Conservation (phyloP, 1,140 invertebrate genomes). For the Halictus rubicundus region DNA sequence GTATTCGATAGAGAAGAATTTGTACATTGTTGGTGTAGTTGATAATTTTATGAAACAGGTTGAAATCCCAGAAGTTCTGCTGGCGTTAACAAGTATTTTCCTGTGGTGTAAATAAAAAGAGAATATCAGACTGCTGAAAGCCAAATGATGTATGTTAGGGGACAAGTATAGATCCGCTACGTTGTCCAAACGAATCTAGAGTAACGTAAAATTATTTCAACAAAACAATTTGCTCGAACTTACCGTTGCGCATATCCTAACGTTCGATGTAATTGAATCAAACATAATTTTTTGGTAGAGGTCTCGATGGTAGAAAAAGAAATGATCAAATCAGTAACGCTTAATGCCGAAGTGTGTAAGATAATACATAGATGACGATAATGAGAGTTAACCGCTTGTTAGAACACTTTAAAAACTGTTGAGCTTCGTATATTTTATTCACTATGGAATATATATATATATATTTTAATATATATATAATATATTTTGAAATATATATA, state of each 20-base stretch:
- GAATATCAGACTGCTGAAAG: constrained; percentile 11
- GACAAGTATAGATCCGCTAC: background rate
- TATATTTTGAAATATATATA: constrained; percentile 5
- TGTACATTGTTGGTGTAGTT: no score
- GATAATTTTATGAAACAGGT: background rate
- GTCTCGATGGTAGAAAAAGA: constrained; percentile 2
- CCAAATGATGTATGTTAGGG: background rate
- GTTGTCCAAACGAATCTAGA: background rate
- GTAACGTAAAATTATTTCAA: background rate
- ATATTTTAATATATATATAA: background rate
- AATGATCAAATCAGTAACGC: no score
- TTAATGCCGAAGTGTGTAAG: no score
- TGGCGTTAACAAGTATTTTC: constrained; percentile 13
- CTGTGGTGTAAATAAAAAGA: constrained; percentile 23
- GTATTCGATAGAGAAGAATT: background rate
- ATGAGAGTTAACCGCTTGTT: background rate
- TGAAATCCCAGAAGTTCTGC: background rate
- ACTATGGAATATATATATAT: constrained; percentile 15
- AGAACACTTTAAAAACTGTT: background rate
- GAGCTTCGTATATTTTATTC: constrained; percentile 10
- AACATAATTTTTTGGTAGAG: background rate
- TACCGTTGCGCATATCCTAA: background rate
- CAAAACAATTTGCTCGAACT: background rate
- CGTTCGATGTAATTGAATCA: background rate
- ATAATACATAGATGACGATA: background rate